Conservation (phyloP, 2,113 vertebrate species). For the Corythornis cristatus region DNA sequence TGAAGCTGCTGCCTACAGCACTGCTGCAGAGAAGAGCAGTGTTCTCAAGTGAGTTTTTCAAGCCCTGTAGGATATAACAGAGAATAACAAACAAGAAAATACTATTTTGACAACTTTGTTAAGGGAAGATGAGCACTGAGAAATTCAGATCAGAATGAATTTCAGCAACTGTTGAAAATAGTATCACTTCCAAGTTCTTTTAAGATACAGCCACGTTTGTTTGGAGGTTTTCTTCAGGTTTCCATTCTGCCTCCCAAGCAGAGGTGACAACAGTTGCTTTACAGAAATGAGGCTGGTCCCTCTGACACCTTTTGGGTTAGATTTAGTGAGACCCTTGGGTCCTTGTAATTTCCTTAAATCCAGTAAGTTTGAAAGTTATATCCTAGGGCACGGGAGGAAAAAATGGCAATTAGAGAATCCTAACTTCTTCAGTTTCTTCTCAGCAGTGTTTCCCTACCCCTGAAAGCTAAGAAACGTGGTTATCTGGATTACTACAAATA, state of each 20-base stretch:
- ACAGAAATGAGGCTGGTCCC: background rate
- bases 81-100: background rate
- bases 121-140: background rate
- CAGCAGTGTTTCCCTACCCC: background rate
- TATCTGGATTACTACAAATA: background rate
- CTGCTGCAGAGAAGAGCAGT: background rate
- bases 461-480: background rate
- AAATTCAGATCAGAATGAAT: background rate
- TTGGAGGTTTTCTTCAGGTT: background rate
- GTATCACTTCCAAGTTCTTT: background rate
- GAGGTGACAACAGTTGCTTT: background rate
- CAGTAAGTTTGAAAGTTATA: background rate
- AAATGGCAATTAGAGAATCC: background rate
- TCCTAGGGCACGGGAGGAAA: background rate
- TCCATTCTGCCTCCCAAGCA: background rate
- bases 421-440: background rate
- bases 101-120: conserved; percentile 1
- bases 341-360: background rate
- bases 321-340: background rate
- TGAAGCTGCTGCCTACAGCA: background rate
- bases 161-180: background rate
- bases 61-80: background rate
- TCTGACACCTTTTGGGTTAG: background rate
- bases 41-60: background rate
- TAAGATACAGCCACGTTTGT: background rate